Conservation (phyloP, 2,113 vertebrate genomes). For the Desmodus rotundus region DNA sequence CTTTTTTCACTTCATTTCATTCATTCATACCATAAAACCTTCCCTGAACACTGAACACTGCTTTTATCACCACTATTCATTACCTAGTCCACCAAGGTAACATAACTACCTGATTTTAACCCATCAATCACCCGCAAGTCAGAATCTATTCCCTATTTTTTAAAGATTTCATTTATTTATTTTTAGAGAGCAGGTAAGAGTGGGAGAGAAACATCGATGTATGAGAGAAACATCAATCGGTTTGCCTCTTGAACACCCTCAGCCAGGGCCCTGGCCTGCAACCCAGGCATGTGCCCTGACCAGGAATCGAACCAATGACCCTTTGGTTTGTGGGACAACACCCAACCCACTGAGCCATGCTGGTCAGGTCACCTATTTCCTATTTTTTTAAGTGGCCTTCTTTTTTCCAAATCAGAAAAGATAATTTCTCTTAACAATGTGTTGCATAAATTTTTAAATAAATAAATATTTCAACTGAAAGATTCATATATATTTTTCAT, state of each 20-base stretch:
- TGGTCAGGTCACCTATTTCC: not conserved
- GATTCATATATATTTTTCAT: not conserved
- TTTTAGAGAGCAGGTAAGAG: no score
- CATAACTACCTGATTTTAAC: not conserved
- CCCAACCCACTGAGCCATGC: no score
- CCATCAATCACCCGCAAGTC: not conserved
- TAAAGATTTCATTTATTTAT: not conserved
- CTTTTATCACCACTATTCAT: not conserved
- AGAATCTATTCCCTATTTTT: not conserved
- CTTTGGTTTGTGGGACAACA: no score
- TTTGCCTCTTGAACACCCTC: no score
- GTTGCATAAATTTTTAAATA: not conserved
- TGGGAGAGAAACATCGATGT: no score
- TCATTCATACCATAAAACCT: not conserved
- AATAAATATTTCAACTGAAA: not conserved
- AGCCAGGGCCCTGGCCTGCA: no score
- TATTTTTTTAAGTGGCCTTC: not conserved
- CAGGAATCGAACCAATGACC: no score
- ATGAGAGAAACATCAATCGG: no score
- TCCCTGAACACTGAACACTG: not conserved
- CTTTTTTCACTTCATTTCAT: constrained; percentile 10
- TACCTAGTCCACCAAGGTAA: not conserved
- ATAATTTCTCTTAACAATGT: constrained; percentile 1
- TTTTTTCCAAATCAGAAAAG: not conserved
- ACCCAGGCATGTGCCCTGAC: no score